Base-by-base conservation (phyloP, 2,888 invertebrate species). In the Dolichopus griseipennis region DNA sequence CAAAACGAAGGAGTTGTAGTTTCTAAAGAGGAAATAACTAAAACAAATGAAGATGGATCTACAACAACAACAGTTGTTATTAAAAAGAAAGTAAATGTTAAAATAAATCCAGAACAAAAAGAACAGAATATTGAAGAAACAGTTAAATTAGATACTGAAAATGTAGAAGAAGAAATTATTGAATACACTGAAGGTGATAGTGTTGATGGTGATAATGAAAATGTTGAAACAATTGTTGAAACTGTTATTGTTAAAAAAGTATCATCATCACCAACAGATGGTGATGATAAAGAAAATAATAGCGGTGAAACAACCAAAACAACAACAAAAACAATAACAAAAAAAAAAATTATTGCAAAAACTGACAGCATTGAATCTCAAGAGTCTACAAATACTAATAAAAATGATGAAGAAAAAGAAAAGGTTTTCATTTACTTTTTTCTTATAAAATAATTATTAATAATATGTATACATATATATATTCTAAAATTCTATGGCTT, bases 161-260 rank as follows among this genome's bases (percentile, higher is more conserved):
- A 65, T 37, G 43, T 52, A 22, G 64, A 64, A 34, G n/a, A 61
- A 22, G 68, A 68, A 8, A 68, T 65, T 21, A 66, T 67, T 68
- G 68, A 69, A 67, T 67, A 67, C n/a, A 64, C 67, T n/a, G 68
- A 69, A 64, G 69, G 61, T 27, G 68, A 67, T 52, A 12, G 8
- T 37, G 8, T 10, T 33, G 66, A 68, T 12, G 66, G 66, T 4
- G 68, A 68, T 34, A 67, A 64, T 41, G 68, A 68, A 20, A 63
- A 37, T 43, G 66, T 64, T 5, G 69, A 71, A 37, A 33, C 22
- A 20, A 67, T 67, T 41, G 68, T 65, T 6, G 67, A 70, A 67
- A 69, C 69, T 12, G 68, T 69, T 41, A 64, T 67, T 21, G 15
- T 71, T 22, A 67, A 66, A 64, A 72, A 70, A 43, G 66, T 37